A percentile compares a stretch with the other conserved stretches of the same genome.
These are phyloP conservation scores for Crenichthys baileyi DNA, from an alignment of 2,797 vertebrate species.

Conservation along the genomic window DNA sequence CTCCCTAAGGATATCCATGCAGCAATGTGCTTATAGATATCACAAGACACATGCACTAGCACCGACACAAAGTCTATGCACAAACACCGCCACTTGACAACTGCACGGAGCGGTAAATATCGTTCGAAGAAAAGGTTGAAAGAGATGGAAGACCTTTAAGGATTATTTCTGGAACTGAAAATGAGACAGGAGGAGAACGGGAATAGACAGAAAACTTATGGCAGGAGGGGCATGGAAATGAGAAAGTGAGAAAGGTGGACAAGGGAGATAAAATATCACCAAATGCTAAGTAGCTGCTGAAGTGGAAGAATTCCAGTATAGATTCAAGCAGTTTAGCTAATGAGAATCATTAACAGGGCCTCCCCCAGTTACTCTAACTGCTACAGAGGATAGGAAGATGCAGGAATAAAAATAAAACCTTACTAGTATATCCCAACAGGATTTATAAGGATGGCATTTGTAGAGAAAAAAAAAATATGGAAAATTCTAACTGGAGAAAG, in stretches of 20 bases:
- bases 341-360: conserved; percentile 70
- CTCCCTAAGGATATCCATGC: conserved; percentile 33
- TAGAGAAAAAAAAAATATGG: conserved; percentile 32
- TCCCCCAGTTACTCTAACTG: conserved; percentile 47
- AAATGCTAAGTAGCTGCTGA: conserved; percentile 57
- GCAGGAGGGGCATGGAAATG: conserved; percentile 2
- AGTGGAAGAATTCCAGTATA: conserved; percentile 65
- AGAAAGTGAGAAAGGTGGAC: conserved; percentile 10
- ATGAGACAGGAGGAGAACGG: conserved; percentile 28
- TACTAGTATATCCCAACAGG: conserved; percentile 54
- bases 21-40: conserved; percentile 29
- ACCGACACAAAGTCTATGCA: background rate
- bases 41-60: conserved; percentile 34
- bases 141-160: conserved; percentile 55
- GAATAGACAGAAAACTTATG: background rate
- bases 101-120: conserved; percentile 45
- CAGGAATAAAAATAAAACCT: conserved; percentile 70
- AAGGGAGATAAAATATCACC: conserved; percentile 22
- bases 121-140: conserved; percentile 52
- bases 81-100: background rate
- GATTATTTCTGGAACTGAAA: conserved; percentile 41
- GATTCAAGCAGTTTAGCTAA: conserved; percentile 63
- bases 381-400: conserved; percentile 53
- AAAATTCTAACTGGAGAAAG: conserved; percentile 25
- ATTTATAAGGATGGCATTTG: conserved; percentile 53